A percentile compares a stretch with the other conserved stretches of the same genome.
phyloP scores from a whole-genome alignment of 2,113 vertebrate genomes.

The Tautogolabrus adspersus region DNA sequence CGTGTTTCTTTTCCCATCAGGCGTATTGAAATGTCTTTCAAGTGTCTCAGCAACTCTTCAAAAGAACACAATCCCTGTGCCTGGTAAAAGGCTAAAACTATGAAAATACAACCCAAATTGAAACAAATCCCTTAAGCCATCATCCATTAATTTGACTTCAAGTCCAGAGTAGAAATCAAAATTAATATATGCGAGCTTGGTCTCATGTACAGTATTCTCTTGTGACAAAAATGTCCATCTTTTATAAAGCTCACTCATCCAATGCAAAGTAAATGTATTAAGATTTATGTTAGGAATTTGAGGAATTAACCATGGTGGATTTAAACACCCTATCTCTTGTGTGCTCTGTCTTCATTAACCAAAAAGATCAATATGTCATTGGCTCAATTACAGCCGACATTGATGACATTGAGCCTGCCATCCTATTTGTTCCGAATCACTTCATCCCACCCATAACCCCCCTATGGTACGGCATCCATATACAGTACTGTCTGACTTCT shows the following conservation, averaged over 20 bases:
- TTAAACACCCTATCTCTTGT: constrained; percentile 59
- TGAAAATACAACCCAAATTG: not conserved
- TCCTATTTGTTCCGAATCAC: constrained; percentile 76
- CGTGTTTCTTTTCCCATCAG: constrained; percentile 1
- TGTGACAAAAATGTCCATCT: constrained; percentile 35
- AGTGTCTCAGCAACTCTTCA: constrained; percentile 15
- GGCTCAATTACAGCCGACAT: constrained; percentile 74
- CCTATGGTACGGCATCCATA: not conserved
- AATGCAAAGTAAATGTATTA: constrained; percentile 34
- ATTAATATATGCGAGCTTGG: constrained; percentile 21
- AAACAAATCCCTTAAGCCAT: not conserved
- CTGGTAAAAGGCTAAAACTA: not conserved
- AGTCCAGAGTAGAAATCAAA: not conserved
- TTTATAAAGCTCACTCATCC: constrained; percentile 30
- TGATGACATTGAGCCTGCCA: constrained; percentile 71
- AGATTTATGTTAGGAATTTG: constrained; percentile 53
- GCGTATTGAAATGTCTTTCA: not conserved
- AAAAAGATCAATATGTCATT: constrained; percentile 79
- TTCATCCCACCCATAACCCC: constrained; percentile 61
- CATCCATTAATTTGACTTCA: constrained; percentile 5
- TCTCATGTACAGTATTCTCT: constrained; percentile 6
- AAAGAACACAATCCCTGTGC: not conserved
- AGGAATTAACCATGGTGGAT: constrained; percentile 60
- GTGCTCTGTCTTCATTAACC: constrained; percentile 82
- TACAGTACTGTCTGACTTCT: not conserved